phyloP scores from a whole-genome alignment of 2,797 vertebrate genomes.

The Moxostoma hubbsi region DNA sequence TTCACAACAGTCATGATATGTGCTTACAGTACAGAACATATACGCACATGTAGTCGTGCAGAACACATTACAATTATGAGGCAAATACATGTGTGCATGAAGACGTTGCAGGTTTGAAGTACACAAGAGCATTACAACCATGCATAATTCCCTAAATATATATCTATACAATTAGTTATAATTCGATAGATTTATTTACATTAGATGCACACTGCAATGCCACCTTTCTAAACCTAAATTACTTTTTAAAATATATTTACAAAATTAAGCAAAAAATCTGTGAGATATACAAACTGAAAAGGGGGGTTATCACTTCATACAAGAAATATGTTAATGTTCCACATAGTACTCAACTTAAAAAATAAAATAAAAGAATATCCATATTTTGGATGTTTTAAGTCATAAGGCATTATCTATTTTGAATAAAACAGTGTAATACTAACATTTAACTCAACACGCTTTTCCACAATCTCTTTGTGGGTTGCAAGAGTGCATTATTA shows the following conservation, averaged over 20 bases:
- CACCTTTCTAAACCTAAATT: not conserved
- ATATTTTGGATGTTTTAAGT: not conserved
- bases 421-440: not conserved
- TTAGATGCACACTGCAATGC: not conserved
- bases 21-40: too few species aligned
- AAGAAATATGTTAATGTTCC: not conserved
- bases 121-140: not conserved
- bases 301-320: not conserved
- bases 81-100: not conserved
- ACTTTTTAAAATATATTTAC: not conserved
- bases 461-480: slow-evolving; percentile 2
- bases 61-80: not conserved
- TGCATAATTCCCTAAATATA: not conserved
- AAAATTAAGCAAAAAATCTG: not conserved
- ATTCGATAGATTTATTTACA: not conserved
- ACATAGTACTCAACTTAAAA: not conserved
- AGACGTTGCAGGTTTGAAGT: not conserved
- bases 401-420: not conserved
- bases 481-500: slow-evolving; percentile 28
- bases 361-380: not conserved
- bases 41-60: too few species aligned
- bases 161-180: not conserved
- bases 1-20: too few species aligned
- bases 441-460: not conserved
- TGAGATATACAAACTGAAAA: not conserved